Evolutionary conservation across 2,113 vertebrate genomes (phyloP), one percentile per base, ranked within the genome.

Genomic region (Passer domesticus): DNA sequence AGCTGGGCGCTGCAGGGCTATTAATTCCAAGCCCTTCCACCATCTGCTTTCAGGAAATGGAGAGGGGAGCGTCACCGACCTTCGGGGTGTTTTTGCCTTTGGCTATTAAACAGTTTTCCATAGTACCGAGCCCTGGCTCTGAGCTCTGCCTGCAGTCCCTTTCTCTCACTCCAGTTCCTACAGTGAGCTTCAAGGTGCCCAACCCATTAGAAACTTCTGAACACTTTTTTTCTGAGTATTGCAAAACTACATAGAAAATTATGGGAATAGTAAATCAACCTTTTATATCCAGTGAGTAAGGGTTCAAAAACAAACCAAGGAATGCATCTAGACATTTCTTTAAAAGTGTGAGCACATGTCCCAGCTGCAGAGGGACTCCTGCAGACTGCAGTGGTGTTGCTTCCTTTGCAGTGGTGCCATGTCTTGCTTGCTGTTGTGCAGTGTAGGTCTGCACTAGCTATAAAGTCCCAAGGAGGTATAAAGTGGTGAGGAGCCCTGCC

Each of bases 1-100:
- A 49, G 90, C 90, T 1, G 58, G 66, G 67, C 0, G 0, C 87
- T 7, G 11, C 73, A 46, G 81, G 84, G 84, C 55, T 50, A 66
- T 94, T 95, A 73, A 77, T 85, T 95, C 75, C 64, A 70, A 95
- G 55, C 72, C 86, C 92, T 94, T 63, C 87, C 79, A 90, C 93
- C 94, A 94, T 96, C 92, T 96, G 92, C 88, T 93, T 96, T 94
- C 76, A 93, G 90, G 76, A 94, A 96, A 75, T 50, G 59, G 75
- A 95, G 89, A 80, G 79, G 72, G 52, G 47, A 89, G 89, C 2
- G 1, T 77, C 67, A 33, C 88, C 90, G 96, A 94, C 92, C 91
- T 91, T 89, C 6, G 24, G 83, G 86, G 56, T 89, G 80, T 15
- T 96, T 87, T 91, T 95, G 89, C 92, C 92, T 91, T 62, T 78